Evolutionary conservation across 2,888 invertebrate genomes (phyloP), one percentile per base, ranked within the genome.

Genomic region (Sipha maydis): DNA sequence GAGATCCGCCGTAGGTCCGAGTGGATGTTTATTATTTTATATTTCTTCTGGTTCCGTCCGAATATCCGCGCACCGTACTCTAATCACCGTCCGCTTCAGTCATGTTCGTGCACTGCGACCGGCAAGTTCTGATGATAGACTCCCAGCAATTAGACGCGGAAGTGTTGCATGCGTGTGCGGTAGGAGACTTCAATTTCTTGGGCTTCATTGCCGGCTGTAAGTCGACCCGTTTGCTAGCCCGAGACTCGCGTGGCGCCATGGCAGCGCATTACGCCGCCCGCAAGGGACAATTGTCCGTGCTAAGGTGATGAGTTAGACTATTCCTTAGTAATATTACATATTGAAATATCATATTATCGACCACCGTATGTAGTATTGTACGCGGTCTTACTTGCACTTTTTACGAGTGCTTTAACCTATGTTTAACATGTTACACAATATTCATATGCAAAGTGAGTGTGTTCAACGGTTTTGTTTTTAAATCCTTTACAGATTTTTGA

Each of bases 251-350:
- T 17, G 90, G 90, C 17, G 90, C 90, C 7, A 80, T 84, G 8
- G 77, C 83, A 17, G 54, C 90, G 78, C 90, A 90, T 86, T 89
- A 90, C 69, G 90, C 90, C 9, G 90, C 90, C 41, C 89, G 90
- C 8, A 89, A 90, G n/a, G 90, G 90, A 41, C 90, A 90, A 71
- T 25, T 90, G 77, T 80, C 76, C 31, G 90, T 90, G 25, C 34
- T 90, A 80, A 84, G 88, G 88, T 88, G 17, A 38, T 21, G 0
- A 56, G 41, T 41, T 9, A 3, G 14, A 14, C 48, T 14, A 14
- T 2, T 48, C 14, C 48, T 14, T 14, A 48, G 56, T 21, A 19
- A 19, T 69, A 69, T 69, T 7, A 28, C 28, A 56, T 56, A 56
- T 21, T 56, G 3, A 25, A 61, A 61, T 25, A 61, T 25, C 61